Evolutionary conservation across 2,888 invertebrate species (phyloP).

Genomic region (Deilephila porcellus): DNA sequence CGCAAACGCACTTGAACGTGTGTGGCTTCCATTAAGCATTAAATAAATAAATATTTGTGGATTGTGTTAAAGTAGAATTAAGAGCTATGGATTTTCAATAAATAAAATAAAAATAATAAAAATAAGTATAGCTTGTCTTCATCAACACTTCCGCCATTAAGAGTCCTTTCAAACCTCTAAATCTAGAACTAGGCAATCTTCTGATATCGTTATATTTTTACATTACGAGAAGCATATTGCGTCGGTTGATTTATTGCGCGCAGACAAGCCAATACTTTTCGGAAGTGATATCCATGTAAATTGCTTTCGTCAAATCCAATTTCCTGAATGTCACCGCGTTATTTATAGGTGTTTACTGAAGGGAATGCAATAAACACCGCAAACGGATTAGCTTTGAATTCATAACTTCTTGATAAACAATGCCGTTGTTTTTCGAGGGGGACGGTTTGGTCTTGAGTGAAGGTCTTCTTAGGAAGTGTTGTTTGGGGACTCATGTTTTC

Average conservation of each 20-base stretch:
- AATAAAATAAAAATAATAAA: no score
- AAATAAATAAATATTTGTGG: no score
- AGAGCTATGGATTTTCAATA: no score
- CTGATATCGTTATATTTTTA: neutral
- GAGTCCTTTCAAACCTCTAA: no score
- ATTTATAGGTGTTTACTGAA: constrained; percentile 66
- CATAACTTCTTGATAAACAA: neutral
- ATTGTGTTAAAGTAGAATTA: no score
- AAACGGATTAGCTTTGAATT: constrained; percentile 2
- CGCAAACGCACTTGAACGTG: no score
- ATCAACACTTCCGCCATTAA: no score
- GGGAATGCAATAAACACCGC: constrained; percentile 8
- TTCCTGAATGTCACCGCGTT: constrained; percentile 63
- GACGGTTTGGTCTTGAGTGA: no score
- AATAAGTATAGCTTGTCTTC: no score
- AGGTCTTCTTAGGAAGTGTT: no score
- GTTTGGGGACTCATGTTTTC: no score
- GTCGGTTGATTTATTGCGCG: constrained; percentile 55
- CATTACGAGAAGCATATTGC: neutral
- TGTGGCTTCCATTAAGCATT: no score
- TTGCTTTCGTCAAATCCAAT: constrained; percentile 68
- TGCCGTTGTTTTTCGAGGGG: neutral
- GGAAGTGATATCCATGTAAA: constrained; percentile 66
- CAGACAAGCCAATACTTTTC: constrained; percentile 53
- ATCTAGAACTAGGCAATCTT: neutral